Conservation (phyloP, 2,888 invertebrate species). For the Dendrolimus houi region DNA sequence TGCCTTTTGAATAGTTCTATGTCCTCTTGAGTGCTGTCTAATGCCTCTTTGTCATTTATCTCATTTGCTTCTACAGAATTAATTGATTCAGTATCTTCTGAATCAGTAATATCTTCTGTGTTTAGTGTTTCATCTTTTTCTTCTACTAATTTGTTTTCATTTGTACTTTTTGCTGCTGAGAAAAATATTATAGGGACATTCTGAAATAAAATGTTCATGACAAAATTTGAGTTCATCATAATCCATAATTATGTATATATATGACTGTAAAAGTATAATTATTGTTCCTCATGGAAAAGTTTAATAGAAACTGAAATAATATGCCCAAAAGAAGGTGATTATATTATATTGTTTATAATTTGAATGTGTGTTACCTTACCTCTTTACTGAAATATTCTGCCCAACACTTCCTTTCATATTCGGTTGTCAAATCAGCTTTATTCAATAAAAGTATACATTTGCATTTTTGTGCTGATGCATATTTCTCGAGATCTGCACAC, state of each 20-base stretch:
- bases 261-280: too few species aligned
- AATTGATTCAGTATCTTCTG: conserved; percentile 48
- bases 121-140: conserved; percentile 26
- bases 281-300: too few species aligned
- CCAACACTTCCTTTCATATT: conserved; percentile 89
- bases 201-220: conserved; percentile 30
- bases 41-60: conserved; percentile 27
- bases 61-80: conserved; percentile 36
- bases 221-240: too few species aligned
- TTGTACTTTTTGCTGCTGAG: conserved; percentile 84
- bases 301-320: too few species aligned
- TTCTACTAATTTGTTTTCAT: conserved; percentile 62
- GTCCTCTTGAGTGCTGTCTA: conserved; percentile 47
- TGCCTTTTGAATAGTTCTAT: conserved; percentile 69
- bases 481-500: conserved; percentile 91
- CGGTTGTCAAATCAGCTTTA: conserved; percentile 94
- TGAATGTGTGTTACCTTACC: conserved; percentile 21
- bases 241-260: too few species aligned
- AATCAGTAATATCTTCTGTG: conserved; percentile 22
- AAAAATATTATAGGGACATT: conserved; percentile 90
- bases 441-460: conserved; percentile 91
- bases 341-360: too few species aligned
- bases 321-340: too few species aligned
- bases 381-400: conserved; percentile 86
- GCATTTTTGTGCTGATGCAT: conserved; percentile 62